Evolutionary conservation across 2,888 invertebrate species (phyloP).

Genomic region (Lacanobia wlatinum): DNA sequence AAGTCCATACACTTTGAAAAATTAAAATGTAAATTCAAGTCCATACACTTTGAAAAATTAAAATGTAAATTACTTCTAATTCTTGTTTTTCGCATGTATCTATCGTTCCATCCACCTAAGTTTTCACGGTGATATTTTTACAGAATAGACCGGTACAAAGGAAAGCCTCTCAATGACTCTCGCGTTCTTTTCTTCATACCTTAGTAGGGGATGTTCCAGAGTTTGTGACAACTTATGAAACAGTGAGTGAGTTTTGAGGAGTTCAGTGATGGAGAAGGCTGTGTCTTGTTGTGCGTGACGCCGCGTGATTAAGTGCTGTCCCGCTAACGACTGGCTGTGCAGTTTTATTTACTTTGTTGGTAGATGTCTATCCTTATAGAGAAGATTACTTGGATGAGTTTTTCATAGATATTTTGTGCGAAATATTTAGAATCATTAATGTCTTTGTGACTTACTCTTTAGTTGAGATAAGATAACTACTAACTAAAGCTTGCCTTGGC

Average conservation of each 20-base stretch:
- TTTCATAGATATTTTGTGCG: too few species aligned
- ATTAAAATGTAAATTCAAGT: too few species aligned
- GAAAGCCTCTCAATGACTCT: neutral
- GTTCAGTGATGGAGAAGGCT: conserved; percentile 63
- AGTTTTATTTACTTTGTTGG: conserved; percentile 9
- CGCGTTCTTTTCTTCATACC: neutral
- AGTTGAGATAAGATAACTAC: neutral
- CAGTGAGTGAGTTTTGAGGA: conserved; percentile 75
- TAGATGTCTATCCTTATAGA: neutral
- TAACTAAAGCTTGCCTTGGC: too few species aligned
- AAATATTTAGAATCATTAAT: neutral
- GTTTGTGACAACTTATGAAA: conserved; percentile 66
- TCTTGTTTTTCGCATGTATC: too few species aligned
- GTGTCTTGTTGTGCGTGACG: conserved; percentile 61
- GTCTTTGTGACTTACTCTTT: neutral
- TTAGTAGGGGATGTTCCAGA: conserved; percentile 55
- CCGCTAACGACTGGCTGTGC: conserved; percentile 32
- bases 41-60: too few species aligned
- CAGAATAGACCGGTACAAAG: neutral
- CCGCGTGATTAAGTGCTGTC: conserved; percentile 62
- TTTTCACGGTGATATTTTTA: too few species aligned
- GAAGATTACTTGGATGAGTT: neutral
- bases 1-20: too few species aligned
- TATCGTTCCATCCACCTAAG: too few species aligned
- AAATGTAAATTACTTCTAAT: too few species aligned